Evolutionary conservation across 2,113 vertebrate species (phyloP), one percentile per base, ranked within the genome.

Genomic region (Bothrops jararaca): DNA sequence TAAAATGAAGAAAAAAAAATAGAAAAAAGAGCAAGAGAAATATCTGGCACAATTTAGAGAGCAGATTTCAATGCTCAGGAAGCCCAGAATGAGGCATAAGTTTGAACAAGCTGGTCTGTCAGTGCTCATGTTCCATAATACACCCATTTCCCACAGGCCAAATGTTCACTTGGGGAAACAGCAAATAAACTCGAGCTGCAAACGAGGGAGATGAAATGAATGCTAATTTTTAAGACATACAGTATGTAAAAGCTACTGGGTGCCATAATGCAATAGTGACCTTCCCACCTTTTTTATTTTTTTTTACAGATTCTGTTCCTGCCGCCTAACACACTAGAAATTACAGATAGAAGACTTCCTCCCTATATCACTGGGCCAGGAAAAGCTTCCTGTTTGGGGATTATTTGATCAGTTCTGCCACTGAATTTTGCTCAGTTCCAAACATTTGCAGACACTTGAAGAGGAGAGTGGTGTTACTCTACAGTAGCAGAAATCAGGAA

Each of bases 61-160:
- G 86, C 92, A 94, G 93, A 92, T 92, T 95, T 1, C 92, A 91
- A 92, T 90, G 93, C 90, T 88, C 89, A 64, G 93, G 91, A 94
- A 54, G 42, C 94, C 57, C 26, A 69, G 45, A 88, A 45, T 20
- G 93, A 64, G 53, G 88, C 92, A 48, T 34, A 92, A 93, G 24
- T n/a, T 90, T 93, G 74, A 90, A 92, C 57, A 96, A 94, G 87
- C 39, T 74, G 57, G 57, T 88, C 94, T 93, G 89, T 90, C 89
- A 86, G n/a, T 86, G 88, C 92, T 86, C 89, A 86, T 89, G 29
- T n/a, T 50, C 94, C 93, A 90, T 92, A 90, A 15, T 90, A 69
- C 15, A 89, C 87, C 89, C 0, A 45, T 89, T 60, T 94, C 95
- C 89, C 92, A 86, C 57, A 93, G 92, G 57, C 92, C 95, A 91